phyloP scores from a whole-genome alignment of 2,888 invertebrate genomes.

The Andrena fulva region DNA sequence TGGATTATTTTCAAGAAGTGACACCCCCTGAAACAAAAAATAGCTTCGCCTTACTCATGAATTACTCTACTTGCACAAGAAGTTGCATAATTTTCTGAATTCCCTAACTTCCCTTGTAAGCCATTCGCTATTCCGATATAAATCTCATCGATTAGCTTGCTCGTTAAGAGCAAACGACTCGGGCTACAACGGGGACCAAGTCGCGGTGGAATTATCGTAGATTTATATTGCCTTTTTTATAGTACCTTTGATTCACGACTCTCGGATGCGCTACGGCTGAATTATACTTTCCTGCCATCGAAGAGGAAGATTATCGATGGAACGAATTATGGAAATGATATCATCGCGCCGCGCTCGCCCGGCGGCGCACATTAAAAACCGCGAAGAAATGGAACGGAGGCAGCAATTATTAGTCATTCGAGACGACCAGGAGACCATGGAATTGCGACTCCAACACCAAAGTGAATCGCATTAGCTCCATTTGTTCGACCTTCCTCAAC shows the following conservation, averaged over 20 bases:
- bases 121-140: no score
- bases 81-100: no score
- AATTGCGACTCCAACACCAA: slow-evolving; percentile 34
- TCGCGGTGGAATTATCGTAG: not conserved
- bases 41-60: no score
- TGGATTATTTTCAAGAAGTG: no score
- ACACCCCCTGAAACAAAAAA: no score
- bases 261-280: not conserved
- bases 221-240: not conserved
- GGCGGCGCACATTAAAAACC: not conserved
- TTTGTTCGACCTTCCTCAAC: slow-evolving; percentile 57
- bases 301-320: not conserved
- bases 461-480: slow-evolving; percentile 57
- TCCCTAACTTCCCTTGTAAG: no score
- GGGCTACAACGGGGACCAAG: not conserved
- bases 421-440: slow-evolving; percentile 20
- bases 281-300: slow-evolving; percentile 1
- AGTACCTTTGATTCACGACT: not conserved
- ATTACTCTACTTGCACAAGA: no score
- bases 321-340: not conserved
- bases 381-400: slow-evolving; percentile 20
- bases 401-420: slow-evolving; percentile 48
- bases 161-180: not conserved
- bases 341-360: not conserved
- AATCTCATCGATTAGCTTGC: not conserved